Evolutionary conservation across 1,140 invertebrate genomes (phyloP).

Genomic region (Rhopalosiphum padi): DNA sequence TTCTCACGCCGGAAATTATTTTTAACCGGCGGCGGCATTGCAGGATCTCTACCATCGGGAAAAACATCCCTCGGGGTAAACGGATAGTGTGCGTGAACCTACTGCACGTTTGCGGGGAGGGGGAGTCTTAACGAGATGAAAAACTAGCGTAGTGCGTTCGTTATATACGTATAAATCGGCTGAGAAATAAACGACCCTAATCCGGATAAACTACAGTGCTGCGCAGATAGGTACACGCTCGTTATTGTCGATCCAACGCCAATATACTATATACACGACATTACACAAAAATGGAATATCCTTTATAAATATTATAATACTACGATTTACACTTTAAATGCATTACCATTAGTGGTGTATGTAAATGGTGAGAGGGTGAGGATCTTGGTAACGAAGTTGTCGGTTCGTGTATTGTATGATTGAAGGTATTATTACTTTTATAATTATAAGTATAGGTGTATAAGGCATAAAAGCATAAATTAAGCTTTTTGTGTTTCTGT

Average conservation of each 20-base stretch:
- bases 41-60: conserved; percentile 2
- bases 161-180: background rate
- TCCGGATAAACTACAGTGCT: background rate
- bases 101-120: background rate
- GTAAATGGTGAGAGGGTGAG: background rate
- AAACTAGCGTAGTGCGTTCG: background rate
- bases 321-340: background rate
- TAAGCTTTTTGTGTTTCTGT: background rate
- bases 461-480: background rate
- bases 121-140: conserved; percentile 31
- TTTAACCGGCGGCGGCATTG: conserved; percentile 19
- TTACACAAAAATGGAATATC: background rate
- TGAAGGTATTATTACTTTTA: background rate
- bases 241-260: background rate
- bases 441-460: background rate
- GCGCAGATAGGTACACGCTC: background rate
- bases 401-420: too few species aligned
- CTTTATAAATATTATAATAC: background rate
- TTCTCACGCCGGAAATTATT: conserved; percentile 55
- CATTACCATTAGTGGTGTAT: background rate
- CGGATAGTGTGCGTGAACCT: background rate
- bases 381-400: too few species aligned
- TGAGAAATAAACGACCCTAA: conserved; percentile 27
- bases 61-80: conserved; percentile 36
- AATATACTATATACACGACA: background rate